Percentiles rank a stretch among this genome's conserved stretches.
These are phyloP conservation scores for Lysiphlebus fabarum DNA, from an alignment of 1,140 invertebrate species.

Conservation along the genomic window DNA sequence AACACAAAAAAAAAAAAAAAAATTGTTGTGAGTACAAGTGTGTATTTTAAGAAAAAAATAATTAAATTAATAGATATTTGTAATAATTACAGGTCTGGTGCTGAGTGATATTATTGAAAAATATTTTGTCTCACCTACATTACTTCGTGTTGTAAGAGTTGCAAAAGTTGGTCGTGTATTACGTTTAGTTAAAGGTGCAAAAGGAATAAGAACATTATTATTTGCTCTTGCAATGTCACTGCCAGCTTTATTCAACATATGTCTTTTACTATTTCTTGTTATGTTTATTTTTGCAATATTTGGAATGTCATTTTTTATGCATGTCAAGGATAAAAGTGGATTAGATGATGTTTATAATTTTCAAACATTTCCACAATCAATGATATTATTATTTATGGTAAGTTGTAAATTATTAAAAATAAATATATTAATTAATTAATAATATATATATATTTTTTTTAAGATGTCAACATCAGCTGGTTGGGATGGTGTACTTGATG, in stretches of 20 bases:
- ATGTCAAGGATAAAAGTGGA: conserved; percentile 89
- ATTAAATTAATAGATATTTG: background rate
- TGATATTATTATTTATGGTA: conserved; percentile 96
- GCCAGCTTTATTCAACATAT: conserved; percentile 98
- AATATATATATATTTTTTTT: conserved; percentile 22
- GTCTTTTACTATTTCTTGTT: conserved; percentile 92
- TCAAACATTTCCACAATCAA: conserved; percentile 96
- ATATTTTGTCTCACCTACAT: conserved; percentile 95
- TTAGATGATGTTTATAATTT: conserved; percentile 98
- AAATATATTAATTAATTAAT: conserved; percentile 9
- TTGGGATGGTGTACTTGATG: conserved; percentile 93
- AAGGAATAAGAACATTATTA: conserved; percentile 93
- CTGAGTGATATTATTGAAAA: conserved; percentile 94
- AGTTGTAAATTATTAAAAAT: conserved; percentile 15
- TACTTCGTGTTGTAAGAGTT: conserved; percentile 94
- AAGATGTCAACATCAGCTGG: conserved; percentile 98
- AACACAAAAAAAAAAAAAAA: too few species aligned
- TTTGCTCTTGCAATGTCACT: conserved; percentile 97
- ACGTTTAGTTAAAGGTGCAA: conserved; percentile 94
- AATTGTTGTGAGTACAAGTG: too few species aligned
- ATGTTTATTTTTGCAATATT: conserved; percentile 99
- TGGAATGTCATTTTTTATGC: conserved; percentile 99
- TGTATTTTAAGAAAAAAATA: too few species aligned
- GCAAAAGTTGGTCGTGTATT: conserved; percentile 96
- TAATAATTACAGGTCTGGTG: conserved; percentile 72